A percentile compares a stretch with the other conserved stretches of the same genome.
Evolutionary conservation across 2,888 invertebrate genomes (phyloP).

Genomic region (Epinotia demarniana): DNA sequence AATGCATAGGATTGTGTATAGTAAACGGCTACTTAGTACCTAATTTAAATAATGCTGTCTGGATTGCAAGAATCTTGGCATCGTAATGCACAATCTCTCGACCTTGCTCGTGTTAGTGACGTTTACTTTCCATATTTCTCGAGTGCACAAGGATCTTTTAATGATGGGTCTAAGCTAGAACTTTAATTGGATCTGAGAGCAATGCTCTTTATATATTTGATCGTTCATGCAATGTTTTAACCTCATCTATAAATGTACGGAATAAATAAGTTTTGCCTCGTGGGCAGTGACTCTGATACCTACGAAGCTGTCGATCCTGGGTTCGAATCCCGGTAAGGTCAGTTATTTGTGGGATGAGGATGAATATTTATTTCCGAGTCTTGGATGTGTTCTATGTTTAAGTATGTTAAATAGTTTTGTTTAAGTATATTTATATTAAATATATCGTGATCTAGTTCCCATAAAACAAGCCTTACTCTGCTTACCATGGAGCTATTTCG

Average conservation of each 20-base stretch:
- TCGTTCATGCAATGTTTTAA: neutral
- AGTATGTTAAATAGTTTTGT: too few relatives aligned
- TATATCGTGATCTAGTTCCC: too few relatives aligned
- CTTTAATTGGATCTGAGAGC: conserved; percentile 14
- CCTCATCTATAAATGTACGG: too few relatives aligned
- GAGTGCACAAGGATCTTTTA: conserved; percentile 6
- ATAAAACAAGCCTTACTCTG: too few relatives aligned
- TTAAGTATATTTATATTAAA: too few relatives aligned
- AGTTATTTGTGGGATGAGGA: too few relatives aligned
- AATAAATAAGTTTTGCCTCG: neutral
- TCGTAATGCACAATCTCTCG: conserved; percentile 42
- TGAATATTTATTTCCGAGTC: too few relatives aligned
- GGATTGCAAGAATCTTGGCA: conserved; percentile 27
- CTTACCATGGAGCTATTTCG: too few relatives aligned
- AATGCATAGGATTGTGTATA: conserved; percentile 6
- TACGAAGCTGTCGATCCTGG: too few relatives aligned
- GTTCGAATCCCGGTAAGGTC: too few relatives aligned
- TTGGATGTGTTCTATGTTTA: too few relatives aligned
- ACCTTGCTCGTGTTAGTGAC: conserved; percentile 41
- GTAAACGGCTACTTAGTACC: conserved; percentile 27
- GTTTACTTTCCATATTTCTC: conserved; percentile 41
- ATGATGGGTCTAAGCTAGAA: conserved; percentile 5
- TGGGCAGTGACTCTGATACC: too few relatives aligned
- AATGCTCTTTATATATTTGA: conserved; percentile 2
- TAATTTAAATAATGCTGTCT: conserved; percentile 39